Evolutionary conservation across 1,140 invertebrate species (phyloP).

Genomic region (Zaprionus capensis): DNA sequence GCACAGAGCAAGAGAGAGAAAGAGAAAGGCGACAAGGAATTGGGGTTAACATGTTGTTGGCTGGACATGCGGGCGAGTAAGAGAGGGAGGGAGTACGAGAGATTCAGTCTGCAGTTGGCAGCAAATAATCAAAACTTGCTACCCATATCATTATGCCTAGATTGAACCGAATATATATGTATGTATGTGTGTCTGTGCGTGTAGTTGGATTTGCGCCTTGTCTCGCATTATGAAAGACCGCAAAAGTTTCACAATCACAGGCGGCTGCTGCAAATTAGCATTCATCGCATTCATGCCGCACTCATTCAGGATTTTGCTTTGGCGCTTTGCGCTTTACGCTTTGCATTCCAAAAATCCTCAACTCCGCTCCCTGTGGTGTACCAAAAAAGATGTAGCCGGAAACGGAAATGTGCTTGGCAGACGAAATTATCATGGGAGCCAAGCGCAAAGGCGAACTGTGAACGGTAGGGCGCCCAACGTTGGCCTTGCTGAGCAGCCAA

Average conservation of each 20-base stretch:
- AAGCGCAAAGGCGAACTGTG: constrained; percentile 6
- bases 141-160: constrained; percentile 32
- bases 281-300: constrained; percentile 43
- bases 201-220: not conserved
- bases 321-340: constrained; percentile 15
- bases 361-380: not conserved
- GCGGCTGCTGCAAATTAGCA: constrained; percentile 41
- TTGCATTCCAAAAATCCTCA: constrained; percentile 38
- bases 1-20: constrained; percentile 11
- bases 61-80: constrained; percentile 27
- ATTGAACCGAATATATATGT: constrained; percentile 10
- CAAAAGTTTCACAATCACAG: constrained; percentile 39
- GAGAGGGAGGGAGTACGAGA: constrained; percentile 12
- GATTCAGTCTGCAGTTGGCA: constrained; percentile 46
- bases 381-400: constrained; percentile 38
- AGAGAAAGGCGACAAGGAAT: constrained; percentile 21
- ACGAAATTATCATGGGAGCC: constrained; percentile 72
- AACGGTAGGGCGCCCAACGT: constrained; percentile 28
- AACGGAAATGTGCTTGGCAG: constrained; percentile 78
- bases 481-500: constrained; percentile 3
- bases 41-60: constrained; percentile 28
- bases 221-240: constrained; percentile 41
- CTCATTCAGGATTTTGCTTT: constrained; percentile 43
- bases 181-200: constrained; percentile 8
- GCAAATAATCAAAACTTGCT: constrained; percentile 73